These are phyloP conservation scores for Ophioderma brevispina DNA, from an alignment of 35 echinoderm and acorn worm genomes.

Conservation along the genomic window DNA sequence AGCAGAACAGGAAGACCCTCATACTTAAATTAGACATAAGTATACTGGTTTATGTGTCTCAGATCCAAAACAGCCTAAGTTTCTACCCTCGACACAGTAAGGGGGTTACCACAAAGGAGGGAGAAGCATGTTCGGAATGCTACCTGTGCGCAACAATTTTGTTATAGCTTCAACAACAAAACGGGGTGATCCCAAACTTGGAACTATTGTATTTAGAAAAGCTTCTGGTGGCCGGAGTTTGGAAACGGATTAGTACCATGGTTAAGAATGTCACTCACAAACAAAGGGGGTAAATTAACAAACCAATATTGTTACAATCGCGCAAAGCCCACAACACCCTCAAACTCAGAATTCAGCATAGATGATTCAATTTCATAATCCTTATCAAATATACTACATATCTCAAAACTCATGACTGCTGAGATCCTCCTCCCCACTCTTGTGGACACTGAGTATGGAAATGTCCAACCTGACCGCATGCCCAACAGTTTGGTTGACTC, in stretches of 20 bases:
- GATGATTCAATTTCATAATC: too few relatives aligned
- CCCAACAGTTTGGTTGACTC: too few relatives aligned
- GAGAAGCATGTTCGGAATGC: conserved; percentile 30
- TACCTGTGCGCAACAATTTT: neutral
- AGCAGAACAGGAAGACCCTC: neutral
- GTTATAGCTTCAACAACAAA: conserved; percentile 18
- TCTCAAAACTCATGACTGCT: too few relatives aligned
- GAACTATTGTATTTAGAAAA: conserved; percentile 28
- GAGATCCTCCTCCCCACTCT: too few relatives aligned
- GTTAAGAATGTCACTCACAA: neutral
- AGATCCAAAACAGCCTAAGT: conserved; percentile 28
- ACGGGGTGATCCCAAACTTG: too few relatives aligned
- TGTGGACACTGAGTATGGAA: too few relatives aligned
- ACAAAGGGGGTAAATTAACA: neutral
- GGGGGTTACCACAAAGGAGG: conserved; percentile 13
- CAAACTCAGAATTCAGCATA: neutral
- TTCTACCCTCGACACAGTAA: conserved; percentile 34
- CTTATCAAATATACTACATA: too few relatives aligned
- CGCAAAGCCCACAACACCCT: neutral
- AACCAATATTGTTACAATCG: conserved; percentile 9
- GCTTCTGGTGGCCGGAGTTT: neutral
- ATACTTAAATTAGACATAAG: too few relatives aligned
- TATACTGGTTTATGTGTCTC: conserved; percentile 19
- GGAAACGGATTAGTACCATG: conserved; percentile 1
- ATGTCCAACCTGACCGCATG: too few relatives aligned